These are phyloP conservation scores for Bolinopsis microptera DNA, from an alignment of 37 sponge, comb jelly and placozoan species.

Conservation along the genomic window DNA sequence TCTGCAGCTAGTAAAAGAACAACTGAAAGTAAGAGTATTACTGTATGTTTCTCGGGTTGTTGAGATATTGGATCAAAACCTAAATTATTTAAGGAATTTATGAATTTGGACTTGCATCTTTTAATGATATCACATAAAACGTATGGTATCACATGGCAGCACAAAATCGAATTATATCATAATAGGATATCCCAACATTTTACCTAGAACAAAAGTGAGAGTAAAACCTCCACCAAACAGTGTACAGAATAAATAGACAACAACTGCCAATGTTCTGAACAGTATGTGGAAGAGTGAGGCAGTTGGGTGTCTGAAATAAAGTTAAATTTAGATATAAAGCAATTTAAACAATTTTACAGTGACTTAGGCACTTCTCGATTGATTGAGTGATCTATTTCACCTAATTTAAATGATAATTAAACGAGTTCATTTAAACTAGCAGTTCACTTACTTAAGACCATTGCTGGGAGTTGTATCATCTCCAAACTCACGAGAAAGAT, in stretches of 20 bases:
- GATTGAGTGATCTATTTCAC: not conserved
- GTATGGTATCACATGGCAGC: too few relatives aligned
- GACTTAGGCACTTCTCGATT: too few relatives aligned
- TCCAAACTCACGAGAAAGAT: conserved; percentile 54
- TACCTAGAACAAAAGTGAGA: conserved; percentile 58
- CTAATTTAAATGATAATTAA: not conserved
- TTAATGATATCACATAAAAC: too few relatives aligned
- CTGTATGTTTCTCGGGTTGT: too few relatives aligned
- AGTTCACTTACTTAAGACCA: conserved; percentile 57
- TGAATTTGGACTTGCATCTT: too few relatives aligned
- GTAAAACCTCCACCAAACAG: conserved; percentile 33
- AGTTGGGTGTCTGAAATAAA: conserved; percentile 30
- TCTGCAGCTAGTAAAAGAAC: conserved; percentile 85
- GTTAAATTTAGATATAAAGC: too few relatives aligned
- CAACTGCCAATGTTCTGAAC: conserved; percentile 23
- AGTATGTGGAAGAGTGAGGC: conserved; percentile 48
- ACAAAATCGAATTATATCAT: too few relatives aligned
- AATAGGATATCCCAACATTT: too few relatives aligned
- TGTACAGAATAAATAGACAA: conserved; percentile 49
- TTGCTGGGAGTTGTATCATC: conserved; percentile 50
- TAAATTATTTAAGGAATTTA: too few relatives aligned
- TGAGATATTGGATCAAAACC: too few relatives aligned
- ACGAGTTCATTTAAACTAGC: not conserved
- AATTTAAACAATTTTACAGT: too few relatives aligned
- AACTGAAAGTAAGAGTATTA: conserved; percentile 66